These are phyloP conservation scores for Callithrix jacchus DNA, from an alignment of 2,113 vertebrate species.

Conservation along the genomic window DNA sequence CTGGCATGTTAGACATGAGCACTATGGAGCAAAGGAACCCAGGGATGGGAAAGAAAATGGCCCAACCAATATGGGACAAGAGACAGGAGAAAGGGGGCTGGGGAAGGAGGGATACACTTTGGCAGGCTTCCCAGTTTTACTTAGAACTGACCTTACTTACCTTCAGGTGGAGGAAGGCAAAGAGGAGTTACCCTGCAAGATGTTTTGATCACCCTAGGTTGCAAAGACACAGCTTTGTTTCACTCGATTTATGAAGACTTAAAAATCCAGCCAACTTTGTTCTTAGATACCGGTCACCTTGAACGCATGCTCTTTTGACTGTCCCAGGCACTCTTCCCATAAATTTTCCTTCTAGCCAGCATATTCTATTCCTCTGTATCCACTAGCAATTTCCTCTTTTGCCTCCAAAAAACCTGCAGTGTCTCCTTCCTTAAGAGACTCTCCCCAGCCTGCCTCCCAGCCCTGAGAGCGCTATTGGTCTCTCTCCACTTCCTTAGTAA, in stretches of 20 bases:
- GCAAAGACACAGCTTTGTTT: constrained; percentile 27
- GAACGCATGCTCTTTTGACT: background rate
- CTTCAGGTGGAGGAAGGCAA: background rate
- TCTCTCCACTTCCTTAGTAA: background rate
- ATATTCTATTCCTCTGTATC: background rate
- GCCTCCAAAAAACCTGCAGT: background rate
- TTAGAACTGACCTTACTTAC: background rate
- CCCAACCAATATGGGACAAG: background rate
- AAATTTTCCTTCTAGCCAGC: background rate
- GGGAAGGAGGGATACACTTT: background rate
- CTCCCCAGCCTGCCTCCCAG: background rate
- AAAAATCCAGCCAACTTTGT: background rate
- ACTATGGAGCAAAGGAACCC: background rate
- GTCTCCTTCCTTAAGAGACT: background rate
- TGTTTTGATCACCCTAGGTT: background rate
- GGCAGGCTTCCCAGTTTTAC: background rate
- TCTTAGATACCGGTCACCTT: constrained; percentile 4
- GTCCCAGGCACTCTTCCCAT: background rate
- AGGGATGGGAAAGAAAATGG: background rate
- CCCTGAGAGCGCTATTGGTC: background rate
- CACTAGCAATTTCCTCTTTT: background rate
- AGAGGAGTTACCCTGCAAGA: background rate
- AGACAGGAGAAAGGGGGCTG: background rate
- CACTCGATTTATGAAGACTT: constrained; percentile 48
- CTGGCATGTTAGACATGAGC: background rate